Percentiles rank a stretch among this genome's conserved stretches.
phyloP scores from a whole-genome alignment of 2,113 vertebrate genomes.

The Galeopterus variegatus region DNA sequence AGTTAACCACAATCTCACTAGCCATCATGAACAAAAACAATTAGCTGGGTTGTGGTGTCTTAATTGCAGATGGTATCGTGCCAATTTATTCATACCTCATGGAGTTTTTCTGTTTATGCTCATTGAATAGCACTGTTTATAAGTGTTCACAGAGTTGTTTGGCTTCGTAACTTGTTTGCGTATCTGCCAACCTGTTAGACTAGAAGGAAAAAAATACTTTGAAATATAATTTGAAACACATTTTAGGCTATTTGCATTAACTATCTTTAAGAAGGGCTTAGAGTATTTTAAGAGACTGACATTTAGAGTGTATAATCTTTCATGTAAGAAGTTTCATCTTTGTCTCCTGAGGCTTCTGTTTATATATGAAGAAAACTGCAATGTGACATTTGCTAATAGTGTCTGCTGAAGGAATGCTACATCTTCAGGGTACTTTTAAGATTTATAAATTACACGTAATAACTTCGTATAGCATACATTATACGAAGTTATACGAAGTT shows the following conservation, averaged over 20 bases:
- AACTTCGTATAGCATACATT: too few species aligned
- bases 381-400: conserved; percentile 59
- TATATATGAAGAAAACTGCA: conserved; percentile 65
- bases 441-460: conserved; percentile 65
- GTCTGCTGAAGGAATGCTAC: neutral
- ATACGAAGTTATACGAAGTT: too few species aligned
- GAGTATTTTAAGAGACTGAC: conserved; percentile 65
- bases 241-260: conserved; percentile 71
- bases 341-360: conserved; percentile 40
- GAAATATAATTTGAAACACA: conserved; percentile 45
- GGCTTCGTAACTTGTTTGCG: neutral
- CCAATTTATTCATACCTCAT: neutral
- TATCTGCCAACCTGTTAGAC: neutral
- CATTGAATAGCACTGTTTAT: conserved; percentile 57
- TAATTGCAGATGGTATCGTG: conserved; percentile 69
- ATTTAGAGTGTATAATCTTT: conserved; percentile 74
- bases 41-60: conserved; percentile 62
- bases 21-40: conserved; percentile 28
- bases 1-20: neutral
- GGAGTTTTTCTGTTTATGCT: conserved; percentile 64
- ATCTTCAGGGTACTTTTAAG: conserved; percentile 26
- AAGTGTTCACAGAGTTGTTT: conserved; percentile 52
- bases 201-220: neutral
- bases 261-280: conserved; percentile 55
- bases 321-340: conserved; percentile 68